These are phyloP conservation scores for Gadopsis marmoratus DNA, from an alignment of 2,797 vertebrate species.

Conservation along the genomic window DNA sequence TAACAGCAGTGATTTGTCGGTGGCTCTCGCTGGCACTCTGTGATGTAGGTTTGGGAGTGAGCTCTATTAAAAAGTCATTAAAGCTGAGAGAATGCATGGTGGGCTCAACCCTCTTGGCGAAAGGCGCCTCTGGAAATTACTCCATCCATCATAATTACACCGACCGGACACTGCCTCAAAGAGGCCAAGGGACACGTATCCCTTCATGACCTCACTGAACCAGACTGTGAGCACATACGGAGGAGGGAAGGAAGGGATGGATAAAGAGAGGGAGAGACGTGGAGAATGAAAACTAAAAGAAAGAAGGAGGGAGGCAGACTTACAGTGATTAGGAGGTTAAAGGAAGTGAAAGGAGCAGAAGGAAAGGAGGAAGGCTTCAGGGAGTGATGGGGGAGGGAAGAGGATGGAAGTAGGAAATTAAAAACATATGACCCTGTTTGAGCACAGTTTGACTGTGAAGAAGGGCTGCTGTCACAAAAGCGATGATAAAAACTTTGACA, in stretches of 20 bases:
- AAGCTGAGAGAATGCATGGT: conserved; percentile 80
- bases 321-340: conserved; percentile 24
- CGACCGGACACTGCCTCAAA: conserved; percentile 74
- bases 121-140: conserved; percentile 84
- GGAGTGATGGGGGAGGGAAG: conserved; percentile 8
- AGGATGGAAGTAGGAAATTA: conserved; percentile 26
- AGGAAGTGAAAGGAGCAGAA: conserved; percentile 36
- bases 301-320: conserved; percentile 14
- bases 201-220: conserved; percentile 73
- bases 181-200: conserved; percentile 72
- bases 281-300: conserved; percentile 22
- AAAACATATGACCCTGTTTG: conserved; percentile 34
- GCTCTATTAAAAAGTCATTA: conserved; percentile 89
- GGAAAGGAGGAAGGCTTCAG: conserved; percentile 43
- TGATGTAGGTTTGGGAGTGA: conserved; percentile 78
- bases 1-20: conserved; percentile 79
- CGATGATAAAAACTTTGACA: conserved; percentile 52
- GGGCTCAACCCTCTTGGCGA: conserved; percentile 79
- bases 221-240: conserved; percentile 18
- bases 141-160: conserved; percentile 89
- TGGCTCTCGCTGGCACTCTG: conserved; percentile 66
- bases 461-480: conserved; percentile 62
- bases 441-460: conserved; percentile 50
- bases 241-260: conserved; percentile 15
- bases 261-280: conserved; percentile 9